Conservation (phyloP, 2,888 invertebrate genomes). For the Alitta virens region DNA sequence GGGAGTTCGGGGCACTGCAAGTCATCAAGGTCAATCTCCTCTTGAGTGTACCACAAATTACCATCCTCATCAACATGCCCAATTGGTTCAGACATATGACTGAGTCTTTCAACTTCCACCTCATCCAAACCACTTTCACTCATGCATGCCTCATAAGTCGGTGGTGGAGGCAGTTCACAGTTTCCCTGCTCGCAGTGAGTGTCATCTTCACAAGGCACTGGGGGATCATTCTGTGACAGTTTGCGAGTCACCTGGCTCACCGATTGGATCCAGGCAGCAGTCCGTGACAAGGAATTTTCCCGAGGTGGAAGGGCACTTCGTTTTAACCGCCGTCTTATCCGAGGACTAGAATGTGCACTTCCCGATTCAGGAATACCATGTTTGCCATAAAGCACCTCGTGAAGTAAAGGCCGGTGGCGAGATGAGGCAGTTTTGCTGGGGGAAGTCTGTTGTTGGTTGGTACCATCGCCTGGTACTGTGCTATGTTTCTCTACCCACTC, state of each 20-base stretch:
- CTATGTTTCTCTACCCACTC: conserved; percentile 52
- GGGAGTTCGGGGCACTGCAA: background rate
- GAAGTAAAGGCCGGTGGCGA: background rate
- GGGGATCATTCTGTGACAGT: conserved; percentile 1
- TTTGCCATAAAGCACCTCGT: background rate
- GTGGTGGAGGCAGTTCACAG: conserved; percentile 12
- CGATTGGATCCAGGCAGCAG: conserved; percentile 52
- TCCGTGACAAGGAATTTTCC: conserved; percentile 37
- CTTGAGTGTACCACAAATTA: background rate
- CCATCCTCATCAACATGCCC: background rate
- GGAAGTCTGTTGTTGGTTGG: background rate
- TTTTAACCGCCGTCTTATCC: conserved; percentile 7
- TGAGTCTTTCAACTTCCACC: conserved; percentile 1
- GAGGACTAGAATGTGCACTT: conserved; percentile 24
- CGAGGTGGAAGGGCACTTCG: conserved; percentile 13
- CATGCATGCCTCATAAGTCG: conserved; percentile 17
- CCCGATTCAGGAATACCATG: background rate
- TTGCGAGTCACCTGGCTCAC: conserved; percentile 31
- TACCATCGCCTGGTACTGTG: conserved; percentile 7
- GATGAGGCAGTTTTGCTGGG: background rate
- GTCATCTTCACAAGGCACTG: conserved; percentile 1
- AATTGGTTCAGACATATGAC: background rate
- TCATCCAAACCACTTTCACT: conserved; percentile 1
- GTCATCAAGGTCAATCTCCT: background rate
- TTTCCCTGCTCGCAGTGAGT: conserved; percentile 18